Conservation (phyloP, 2,113 vertebrate species). For the Dolichotis patagonum region DNA sequence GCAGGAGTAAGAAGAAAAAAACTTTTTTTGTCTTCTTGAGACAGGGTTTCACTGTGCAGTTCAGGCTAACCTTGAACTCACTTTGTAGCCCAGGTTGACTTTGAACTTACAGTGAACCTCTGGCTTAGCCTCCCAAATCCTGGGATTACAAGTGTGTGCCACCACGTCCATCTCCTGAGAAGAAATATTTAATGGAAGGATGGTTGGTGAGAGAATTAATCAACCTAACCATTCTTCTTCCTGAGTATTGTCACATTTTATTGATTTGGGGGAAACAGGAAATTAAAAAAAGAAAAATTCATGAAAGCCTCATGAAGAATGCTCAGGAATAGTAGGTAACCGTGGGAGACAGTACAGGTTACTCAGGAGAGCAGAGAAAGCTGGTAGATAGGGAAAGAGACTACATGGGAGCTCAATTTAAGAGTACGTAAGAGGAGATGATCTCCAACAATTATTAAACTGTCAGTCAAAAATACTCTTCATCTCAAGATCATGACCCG, state of each 20-base stretch:
- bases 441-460: not conserved
- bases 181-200: not conserved
- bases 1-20: conserved; percentile 8
- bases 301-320: not conserved
- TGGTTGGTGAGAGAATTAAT: not conserved
- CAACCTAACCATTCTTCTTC: not conserved
- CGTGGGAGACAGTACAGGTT: not conserved
- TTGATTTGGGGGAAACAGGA: not conserved
- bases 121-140: not conserved
- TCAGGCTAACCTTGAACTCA: not conserved
- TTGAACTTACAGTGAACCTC: not conserved
- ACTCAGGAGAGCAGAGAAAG: not conserved
- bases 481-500: not conserved
- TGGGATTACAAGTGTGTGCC: not conserved
- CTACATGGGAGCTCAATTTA: not conserved
- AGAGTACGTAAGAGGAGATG: not conserved
- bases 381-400: not conserved
- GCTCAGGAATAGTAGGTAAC: not conserved
- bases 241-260: not conserved
- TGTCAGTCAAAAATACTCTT: not conserved
- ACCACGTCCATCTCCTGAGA: not conserved
- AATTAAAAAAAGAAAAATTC: not conserved
- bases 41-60: not conserved
- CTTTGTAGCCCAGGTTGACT: not conserved
- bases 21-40: not conserved